Conservation (phyloP, 1,140 invertebrate species). For the Eumaeus atala region DNA sequence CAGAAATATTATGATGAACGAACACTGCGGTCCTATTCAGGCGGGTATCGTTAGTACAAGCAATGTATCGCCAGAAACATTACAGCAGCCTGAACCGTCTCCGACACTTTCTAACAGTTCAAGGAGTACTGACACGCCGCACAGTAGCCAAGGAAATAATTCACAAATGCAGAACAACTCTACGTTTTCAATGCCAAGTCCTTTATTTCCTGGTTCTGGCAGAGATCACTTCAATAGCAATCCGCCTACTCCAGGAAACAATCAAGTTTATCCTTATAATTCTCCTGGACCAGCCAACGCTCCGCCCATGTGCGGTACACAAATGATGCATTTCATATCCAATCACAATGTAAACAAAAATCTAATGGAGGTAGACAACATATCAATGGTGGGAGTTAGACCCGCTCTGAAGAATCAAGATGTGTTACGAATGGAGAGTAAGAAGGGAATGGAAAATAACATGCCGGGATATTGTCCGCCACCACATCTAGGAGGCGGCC, state of each 20-base stretch:
- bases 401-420: constrained; percentile 47
- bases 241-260: constrained; percentile 55
- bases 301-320: constrained; percentile 48
- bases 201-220: constrained; percentile 54
- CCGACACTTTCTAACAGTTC: constrained; percentile 70
- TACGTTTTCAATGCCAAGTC: constrained; percentile 59
- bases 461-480: constrained; percentile 70
- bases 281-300: constrained; percentile 52
- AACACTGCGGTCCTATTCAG: constrained; percentile 80
- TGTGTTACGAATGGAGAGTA: constrained; percentile 39
- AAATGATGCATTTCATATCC: constrained; percentile 69
- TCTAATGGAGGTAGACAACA: constrained; percentile 69
- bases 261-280: constrained; percentile 52
- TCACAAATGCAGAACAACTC: constrained; percentile 56
- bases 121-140: constrained; percentile 63
- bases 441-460: constrained; percentile 47
- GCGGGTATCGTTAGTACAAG: constrained; percentile 84
- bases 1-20: constrained; percentile 69
- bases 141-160: constrained; percentile 53
- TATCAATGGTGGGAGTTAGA: constrained; percentile 66
- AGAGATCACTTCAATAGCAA: constrained; percentile 61
- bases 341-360: constrained; percentile 68
- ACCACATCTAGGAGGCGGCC: constrained; percentile 53
- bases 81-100: constrained; percentile 67
- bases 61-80: constrained; percentile 79